Conservation (phyloP, 2,888 invertebrate genomes). For the Rhamnusium bicolor region DNA sequence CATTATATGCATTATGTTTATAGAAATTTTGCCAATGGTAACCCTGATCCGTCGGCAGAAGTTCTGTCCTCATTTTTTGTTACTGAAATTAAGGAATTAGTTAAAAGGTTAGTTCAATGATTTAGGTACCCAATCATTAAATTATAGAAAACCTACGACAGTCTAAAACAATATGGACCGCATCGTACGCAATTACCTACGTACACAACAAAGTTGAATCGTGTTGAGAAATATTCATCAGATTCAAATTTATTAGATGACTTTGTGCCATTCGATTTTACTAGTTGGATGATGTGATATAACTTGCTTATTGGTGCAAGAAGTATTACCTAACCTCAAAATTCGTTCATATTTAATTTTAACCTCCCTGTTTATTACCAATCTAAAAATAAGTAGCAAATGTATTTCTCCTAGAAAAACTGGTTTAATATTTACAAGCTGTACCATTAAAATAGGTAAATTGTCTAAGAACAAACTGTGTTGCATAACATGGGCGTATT, state of each 20-base stretch:
- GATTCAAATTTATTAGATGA: too few species aligned
- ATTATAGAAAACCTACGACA: too few species aligned
- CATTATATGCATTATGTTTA: slow-evolving; percentile 67
- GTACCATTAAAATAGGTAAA: too few species aligned
- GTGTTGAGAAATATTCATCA: too few species aligned
- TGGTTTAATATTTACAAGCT: too few species aligned
- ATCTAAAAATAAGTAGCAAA: slow-evolving; percentile 7
- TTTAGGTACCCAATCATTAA: too few species aligned
- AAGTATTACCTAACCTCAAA: neutral
- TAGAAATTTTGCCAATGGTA: slow-evolving; percentile 63
- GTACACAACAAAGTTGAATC: neutral
- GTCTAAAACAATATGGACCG: neutral
- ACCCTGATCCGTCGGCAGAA: slow-evolving; percentile 61
- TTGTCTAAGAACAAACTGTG: neutral
- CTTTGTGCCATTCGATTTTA: neutral
- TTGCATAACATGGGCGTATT: neutral
- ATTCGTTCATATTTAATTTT: neutral
- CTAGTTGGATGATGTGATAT: neutral
- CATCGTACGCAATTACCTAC: neutral
- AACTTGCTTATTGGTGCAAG: neutral
- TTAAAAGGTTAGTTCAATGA: slow-evolving; percentile 58
- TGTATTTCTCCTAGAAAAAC: neutral
- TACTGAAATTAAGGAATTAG: slow-evolving; percentile 62
- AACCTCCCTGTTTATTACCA: slow-evolving; percentile 19
- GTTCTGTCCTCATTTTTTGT: slow-evolving; percentile 61